Percentiles rank a stretch among this genome's conserved stretches.
These are phyloP conservation scores for Neosilurus mollespiculum DNA, from an alignment of 2,797 vertebrate genomes.

Conservation along the genomic window DNA sequence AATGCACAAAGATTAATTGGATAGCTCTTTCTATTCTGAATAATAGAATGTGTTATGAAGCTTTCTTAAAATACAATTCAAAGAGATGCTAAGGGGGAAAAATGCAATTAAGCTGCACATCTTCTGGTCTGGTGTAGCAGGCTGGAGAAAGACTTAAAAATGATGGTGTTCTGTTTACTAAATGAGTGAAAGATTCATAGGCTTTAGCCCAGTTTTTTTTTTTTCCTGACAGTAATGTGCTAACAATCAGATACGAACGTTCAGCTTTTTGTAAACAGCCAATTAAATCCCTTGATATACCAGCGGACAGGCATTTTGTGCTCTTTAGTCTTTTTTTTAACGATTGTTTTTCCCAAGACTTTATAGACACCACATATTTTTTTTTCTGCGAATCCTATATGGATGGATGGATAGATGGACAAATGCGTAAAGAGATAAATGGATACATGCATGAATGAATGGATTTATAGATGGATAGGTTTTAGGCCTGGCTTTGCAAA, in stretches of 20 bases:
- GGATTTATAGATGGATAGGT: slow-evolving; percentile 16
- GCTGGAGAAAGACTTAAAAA: slow-evolving; percentile 10
- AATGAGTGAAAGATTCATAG: slow-evolving; percentile 15
- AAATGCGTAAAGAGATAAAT: not conserved
- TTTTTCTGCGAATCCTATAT: not conserved
- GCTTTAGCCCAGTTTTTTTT: slow-evolving; percentile 29
- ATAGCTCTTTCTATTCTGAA: not conserved
- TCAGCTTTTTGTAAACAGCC: slow-evolving; percentile 49
- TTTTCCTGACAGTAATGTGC: slow-evolving; percentile 33
- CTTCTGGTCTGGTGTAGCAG: not conserved
- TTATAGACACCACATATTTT: not conserved
- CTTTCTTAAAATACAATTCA: slow-evolving; percentile 17
- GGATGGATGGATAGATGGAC: not conserved
- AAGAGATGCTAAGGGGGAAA: slow-evolving; percentile 6
- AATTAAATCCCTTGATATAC: slow-evolving; percentile 48
- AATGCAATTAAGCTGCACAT: not conserved
- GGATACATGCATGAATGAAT: not conserved
- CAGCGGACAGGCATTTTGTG: slow-evolving; percentile 28
- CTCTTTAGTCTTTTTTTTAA: slow-evolving; percentile 1
- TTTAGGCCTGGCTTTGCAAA: slow-evolving; percentile 14
- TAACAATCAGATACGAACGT: slow-evolving; percentile 44
- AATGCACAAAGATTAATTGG: slow-evolving; percentile 11
- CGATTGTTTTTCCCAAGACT: not conserved
- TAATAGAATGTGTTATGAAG: slow-evolving; percentile 4
- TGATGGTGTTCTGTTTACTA: slow-evolving; percentile 24